Evolutionary conservation across 2,797 vertebrate genomes (phyloP).

Genomic region (Tadarida brasiliensis): DNA sequence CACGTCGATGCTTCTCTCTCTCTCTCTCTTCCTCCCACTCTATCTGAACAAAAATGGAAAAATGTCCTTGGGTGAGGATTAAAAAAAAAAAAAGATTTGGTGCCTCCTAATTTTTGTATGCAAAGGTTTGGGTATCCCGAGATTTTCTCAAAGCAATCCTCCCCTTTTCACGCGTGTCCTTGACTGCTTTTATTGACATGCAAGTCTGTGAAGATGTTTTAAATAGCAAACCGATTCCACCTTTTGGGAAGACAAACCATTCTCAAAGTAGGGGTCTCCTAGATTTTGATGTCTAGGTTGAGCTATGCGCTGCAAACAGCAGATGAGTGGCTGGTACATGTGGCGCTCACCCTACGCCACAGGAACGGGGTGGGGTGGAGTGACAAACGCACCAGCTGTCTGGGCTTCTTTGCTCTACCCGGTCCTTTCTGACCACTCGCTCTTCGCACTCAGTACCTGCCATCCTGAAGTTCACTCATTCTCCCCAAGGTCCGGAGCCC

Average conservation of each 20-base stretch:
- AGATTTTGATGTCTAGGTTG: not conserved
- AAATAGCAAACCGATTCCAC: not conserved
- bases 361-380: rapidly evolving
- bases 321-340: rapidly evolving
- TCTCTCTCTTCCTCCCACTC: too few relatives aligned
- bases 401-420: not conserved
- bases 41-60: too few relatives aligned
- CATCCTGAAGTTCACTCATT: not conserved
- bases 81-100: not conserved
- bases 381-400: not conserved
- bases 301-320: not conserved
- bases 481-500: not conserved
- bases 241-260: not conserved
- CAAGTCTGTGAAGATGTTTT: not conserved
- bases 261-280: not conserved
- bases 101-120: not conserved
- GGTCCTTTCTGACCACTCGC: not conserved
- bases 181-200: not conserved
- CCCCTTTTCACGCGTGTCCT: not conserved
- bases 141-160: not conserved
- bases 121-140: not conserved
- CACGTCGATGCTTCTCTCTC: too few relatives aligned
- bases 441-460: not conserved
- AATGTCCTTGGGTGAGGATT: too few relatives aligned
- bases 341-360: not conserved